Conservation (phyloP, 2,888 invertebrate genomes). For the Tupiocoris notatus region DNA sequence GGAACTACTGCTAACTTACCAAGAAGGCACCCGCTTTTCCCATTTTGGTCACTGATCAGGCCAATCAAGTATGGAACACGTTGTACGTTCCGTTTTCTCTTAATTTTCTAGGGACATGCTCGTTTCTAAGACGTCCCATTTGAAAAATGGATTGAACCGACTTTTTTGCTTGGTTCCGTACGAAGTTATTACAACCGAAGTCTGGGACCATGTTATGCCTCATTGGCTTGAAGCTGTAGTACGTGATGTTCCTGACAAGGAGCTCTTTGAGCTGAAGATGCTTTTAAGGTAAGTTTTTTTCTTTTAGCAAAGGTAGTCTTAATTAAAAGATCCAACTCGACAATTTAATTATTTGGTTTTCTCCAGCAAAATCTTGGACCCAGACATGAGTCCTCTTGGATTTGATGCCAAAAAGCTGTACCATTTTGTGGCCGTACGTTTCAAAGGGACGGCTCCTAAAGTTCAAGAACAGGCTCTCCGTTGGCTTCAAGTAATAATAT, state of each 20-base stretch:
- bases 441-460: slow-evolving; percentile 74
- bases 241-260: slow-evolving; percentile 86
- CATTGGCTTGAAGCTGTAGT: slow-evolving; percentile 98
- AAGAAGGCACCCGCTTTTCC: background rate
- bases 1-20: background rate
- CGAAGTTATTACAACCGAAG: slow-evolving; percentile 91
- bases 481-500: slow-evolving; percentile 71
- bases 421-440: slow-evolving; percentile 84
- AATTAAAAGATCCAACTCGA: no score
- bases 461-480: slow-evolving; percentile 84
- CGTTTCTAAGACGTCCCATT: slow-evolving; percentile 81
- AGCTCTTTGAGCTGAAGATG: slow-evolving; percentile 77
- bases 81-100: no score
- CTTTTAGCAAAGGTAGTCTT: no score
- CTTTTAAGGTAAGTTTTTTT: slow-evolving; percentile 65
- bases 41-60: no score
- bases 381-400: slow-evolving; percentile 91
- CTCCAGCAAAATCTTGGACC: slow-evolving; percentile 91
- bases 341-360: no score
- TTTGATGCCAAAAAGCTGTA: slow-evolving; percentile 94
- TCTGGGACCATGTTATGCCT: slow-evolving; percentile 99
- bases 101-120: slow-evolving; percentile 72
- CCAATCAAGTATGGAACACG: no score
- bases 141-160: slow-evolving; percentile 91
- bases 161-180: slow-evolving; percentile 96